These are phyloP conservation scores for Epinotia ramella DNA, from an alignment of 2,888 invertebrate species.

Conservation along the genomic window DNA sequence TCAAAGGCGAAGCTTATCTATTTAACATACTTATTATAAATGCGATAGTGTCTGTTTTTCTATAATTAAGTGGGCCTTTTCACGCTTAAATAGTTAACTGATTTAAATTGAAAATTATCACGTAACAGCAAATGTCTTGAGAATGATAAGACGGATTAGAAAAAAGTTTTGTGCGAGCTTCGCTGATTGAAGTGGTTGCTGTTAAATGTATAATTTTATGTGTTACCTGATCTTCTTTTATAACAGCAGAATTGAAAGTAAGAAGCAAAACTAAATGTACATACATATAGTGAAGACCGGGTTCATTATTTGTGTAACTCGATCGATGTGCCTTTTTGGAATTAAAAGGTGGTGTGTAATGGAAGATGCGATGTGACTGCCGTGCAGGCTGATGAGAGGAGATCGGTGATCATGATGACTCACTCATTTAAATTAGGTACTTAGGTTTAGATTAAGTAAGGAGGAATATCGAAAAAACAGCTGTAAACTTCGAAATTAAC, in stretches of 20 bases:
- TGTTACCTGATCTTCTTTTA: no score
- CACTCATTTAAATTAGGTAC: conserved; percentile 26
- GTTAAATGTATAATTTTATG: no score
- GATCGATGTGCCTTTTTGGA: background rate
- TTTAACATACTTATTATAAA: background rate
- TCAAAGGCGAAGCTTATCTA: conserved; percentile 1
- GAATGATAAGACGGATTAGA: no score
- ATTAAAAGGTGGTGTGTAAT: background rate
- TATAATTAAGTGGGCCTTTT: background rate
- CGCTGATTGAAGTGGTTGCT: no score
- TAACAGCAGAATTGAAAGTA: no score
- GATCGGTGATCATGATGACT: background rate
- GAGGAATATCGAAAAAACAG: no score
- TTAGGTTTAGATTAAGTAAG: background rate
- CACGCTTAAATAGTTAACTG: background rate
- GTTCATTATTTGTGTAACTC: no score
- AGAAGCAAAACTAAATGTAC: no score
- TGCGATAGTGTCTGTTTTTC: background rate
- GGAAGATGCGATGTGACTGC: conserved; percentile 32
- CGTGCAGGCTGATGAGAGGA: conserved; percentile 17
- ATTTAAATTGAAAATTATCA: background rate
- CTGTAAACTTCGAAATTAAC: no score
- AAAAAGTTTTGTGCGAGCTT: no score
- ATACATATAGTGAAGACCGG: no score
- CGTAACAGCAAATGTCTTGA: no score